phyloP scores from a whole-genome alignment of 2,888 invertebrate genomes.

The Patella caerulea region DNA sequence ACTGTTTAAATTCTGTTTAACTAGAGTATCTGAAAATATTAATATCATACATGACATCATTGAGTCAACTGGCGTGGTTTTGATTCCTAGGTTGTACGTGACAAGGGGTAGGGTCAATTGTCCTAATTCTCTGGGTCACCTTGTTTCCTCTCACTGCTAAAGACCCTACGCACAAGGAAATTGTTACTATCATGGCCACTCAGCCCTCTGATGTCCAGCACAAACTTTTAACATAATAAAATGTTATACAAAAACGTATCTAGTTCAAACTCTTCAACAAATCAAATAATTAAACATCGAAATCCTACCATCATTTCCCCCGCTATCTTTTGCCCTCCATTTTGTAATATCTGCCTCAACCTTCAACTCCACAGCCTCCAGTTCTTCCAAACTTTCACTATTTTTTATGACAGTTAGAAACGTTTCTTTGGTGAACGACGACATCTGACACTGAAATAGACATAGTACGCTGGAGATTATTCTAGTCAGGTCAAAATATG shows the following conservation, averaged over 20 bases:
- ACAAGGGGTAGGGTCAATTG: too few relatives aligned
- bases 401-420: conserved; percentile 87
- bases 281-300: background rate
- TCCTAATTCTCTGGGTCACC: too few relatives aligned
- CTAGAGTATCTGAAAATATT: conserved; percentile 76
- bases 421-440: conserved; percentile 84
- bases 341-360: conserved; percentile 84
- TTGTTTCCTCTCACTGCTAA: too few relatives aligned
- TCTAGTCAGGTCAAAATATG: background rate
- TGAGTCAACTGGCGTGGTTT: background rate
- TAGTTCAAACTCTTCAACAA: too few relatives aligned
- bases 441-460: conserved; percentile 82
- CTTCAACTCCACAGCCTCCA: conserved; percentile 83
- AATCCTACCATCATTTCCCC: conserved; percentile 80
- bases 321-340: conserved; percentile 85
- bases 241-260: too few relatives aligned
- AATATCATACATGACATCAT: background rate
- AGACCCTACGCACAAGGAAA: too few relatives aligned
- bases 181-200: too few relatives aligned
- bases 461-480: background rate
- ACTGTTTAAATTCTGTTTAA: conserved; percentile 89
- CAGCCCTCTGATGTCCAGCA: too few relatives aligned
- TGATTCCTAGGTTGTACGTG: too few relatives aligned
- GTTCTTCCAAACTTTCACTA: conserved; percentile 85
- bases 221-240: too few relatives aligned